Evolutionary conservation across 2,888 invertebrate genomes (phyloP).

Genomic region (Dolichomitus sp.): DNA sequence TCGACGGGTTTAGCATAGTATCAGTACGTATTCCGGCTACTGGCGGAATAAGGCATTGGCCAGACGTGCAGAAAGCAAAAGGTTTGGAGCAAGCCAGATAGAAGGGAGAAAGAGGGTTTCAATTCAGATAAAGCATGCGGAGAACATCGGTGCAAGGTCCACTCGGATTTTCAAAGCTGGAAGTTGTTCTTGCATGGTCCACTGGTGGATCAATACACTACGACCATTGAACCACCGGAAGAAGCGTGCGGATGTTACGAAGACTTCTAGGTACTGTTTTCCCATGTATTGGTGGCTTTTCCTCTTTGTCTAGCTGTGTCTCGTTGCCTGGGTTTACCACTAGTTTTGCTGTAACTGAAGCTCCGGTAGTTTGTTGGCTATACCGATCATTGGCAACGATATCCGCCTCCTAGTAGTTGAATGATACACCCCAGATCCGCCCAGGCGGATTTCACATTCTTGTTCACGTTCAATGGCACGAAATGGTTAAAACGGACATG

Average conservation of each 20-base stretch:
- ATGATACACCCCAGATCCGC: conserved; percentile 3
- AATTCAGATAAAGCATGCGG: conserved; percentile 67
- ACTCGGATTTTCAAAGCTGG: conserved; percentile 57
- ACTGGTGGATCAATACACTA: conserved; percentile 62
- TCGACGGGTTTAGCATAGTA: conserved; percentile 21
- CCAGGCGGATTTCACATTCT: not conserved
- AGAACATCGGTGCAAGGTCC: conserved; percentile 65
- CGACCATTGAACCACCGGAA: conserved; percentile 58
- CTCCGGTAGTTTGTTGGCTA: conserved; percentile 5
- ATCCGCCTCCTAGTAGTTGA: not conserved
- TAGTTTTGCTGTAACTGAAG: not conserved
- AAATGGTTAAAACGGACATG: conserved; percentile 5
- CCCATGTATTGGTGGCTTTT: conserved; percentile 27
- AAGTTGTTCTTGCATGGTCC: conserved; percentile 44
- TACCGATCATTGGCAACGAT: conserved; percentile 20
- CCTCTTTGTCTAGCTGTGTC: conserved; percentile 22
- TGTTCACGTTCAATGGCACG: not conserved
- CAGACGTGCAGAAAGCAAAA: conserved; percentile 36
- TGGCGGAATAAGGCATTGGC: conserved; percentile 52
- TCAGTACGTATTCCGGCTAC: conserved; percentile 1
- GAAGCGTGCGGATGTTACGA: conserved; percentile 53
- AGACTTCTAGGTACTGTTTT: conserved; percentile 41
- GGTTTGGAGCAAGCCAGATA: conserved; percentile 40
- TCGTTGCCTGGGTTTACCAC: conserved; percentile 28
- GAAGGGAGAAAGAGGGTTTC: conserved; percentile 22